Evolutionary conservation across 2,113 vertebrate genomes (phyloP), one percentile per base, ranked within the genome.

Genomic region (Urocolius indicus): DNA sequence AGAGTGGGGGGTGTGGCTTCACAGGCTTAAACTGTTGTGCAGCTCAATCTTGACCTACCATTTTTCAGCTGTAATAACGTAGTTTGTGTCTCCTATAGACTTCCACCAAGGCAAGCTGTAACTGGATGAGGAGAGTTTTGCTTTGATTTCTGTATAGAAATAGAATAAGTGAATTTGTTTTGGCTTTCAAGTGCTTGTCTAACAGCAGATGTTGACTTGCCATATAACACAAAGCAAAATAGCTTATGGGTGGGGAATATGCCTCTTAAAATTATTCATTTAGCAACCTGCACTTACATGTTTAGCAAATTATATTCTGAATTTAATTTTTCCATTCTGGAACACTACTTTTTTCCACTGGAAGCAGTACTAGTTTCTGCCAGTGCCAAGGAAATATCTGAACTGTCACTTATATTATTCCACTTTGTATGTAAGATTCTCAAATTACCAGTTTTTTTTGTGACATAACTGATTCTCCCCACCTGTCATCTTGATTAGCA

Each of bases 401-500:
- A 88, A 15, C n/a, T 91, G 32, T 69, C 2, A 1, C 27, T 91
- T 69, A 7, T 3, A 38, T 92, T 82, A 58, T 63, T 85, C 30
- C 19, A 69, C 72, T 72, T 75, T 94, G 8, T 68, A 54, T 41
- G 17, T 41, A 91, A 63, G 20, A 6, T 90, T 80, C 55, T 68
- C 45, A 45, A 24, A 65, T 91, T 9, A 17, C 17, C 79, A 5
- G 17, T 10, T 73, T 83, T 65, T 81, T 77, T 83, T 8, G 78
- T 88, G 71, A 87, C 51, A 8, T 82, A 94, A 77, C 71, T 66
- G 51, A 52, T 91, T 91, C 18, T 89, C 38, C 65, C 58, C 24
- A 78, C 69, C 75, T 88, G 91, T 91, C 93, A 74, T 55, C 75
- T 91, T 77, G 71, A 90, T 91, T 88, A 94, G 89, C 79, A 49